Evolutionary conservation across 2,888 invertebrate genomes (phyloP), one percentile per base, ranked within the genome.

Genomic region (Torymus auratus): DNA sequence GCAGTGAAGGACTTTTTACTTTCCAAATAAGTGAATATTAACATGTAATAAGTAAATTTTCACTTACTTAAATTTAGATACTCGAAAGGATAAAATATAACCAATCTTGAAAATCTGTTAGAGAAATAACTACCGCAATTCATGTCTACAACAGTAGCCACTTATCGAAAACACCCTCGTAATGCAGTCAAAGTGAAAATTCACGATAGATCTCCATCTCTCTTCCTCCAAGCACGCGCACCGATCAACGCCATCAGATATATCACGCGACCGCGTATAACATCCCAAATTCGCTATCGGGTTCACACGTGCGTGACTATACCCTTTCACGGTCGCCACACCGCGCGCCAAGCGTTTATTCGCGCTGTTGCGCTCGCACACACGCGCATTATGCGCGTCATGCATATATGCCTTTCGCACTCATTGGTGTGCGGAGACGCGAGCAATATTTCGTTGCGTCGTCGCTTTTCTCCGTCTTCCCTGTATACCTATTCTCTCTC

Each of bases 371-470:
- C 68, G 71, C 61, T 14, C 58, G 41, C n/a, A n/a, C 64, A 61
- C 61, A 11, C 50, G 56, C 64, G 69, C 62, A 58, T 69, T 71
- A 77, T 75, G 80, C 64, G 72, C 62, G 70, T 76, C 65, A 78
- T 80, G 80, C 82, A 83, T 82, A 77, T 78, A 77, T 71, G 78
- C 80, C 64, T 78, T 80, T 78, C 58, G 61, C 77, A 68, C 75
- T 81, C 62, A 68, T 56, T 41, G 61, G 56, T 56, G 55, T 13
- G 14, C n/a, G 62, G 41, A 73, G 17, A 15, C 17, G 17, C 13
- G 28, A 28, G 64, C 60, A 78, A 72, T 78, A 71, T 78, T 72
- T 72, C 41, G 76, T 52, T 23, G 53, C 20, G 41, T 41, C 41
- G 41, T 41, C 41, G 41, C 7, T 41, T 41, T 41, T 41, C 41